Evolutionary conservation across 2,888 invertebrate genomes (phyloP).

Genomic region (Drepanosiphum platanoidis): DNA sequence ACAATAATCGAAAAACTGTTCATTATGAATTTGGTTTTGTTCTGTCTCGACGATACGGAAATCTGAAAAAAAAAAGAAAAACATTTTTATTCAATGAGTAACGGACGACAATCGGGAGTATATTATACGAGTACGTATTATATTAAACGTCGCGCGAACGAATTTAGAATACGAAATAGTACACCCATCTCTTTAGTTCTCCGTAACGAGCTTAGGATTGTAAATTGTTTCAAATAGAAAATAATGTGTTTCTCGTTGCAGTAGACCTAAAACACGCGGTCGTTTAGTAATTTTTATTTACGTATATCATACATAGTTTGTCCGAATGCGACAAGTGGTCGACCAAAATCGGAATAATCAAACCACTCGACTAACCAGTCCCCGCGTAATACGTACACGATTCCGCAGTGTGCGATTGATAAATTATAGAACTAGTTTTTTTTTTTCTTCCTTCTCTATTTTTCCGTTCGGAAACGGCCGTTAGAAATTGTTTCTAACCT

Average conservation of each 20-base stretch:
- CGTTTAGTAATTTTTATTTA: not conserved
- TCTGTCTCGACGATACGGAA: not conserved
- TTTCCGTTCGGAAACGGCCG: not conserved
- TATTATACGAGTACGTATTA: too few species aligned
- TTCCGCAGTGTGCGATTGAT: not conserved
- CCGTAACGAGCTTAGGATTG: not conserved
- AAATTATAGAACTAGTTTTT: not conserved
- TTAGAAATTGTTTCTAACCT: not conserved
- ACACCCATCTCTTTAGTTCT: too few species aligned
- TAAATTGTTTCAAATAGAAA: not conserved
- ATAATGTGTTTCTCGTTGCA: not conserved
- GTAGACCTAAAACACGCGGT: not conserved
- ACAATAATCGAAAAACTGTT: conserved; percentile 1
- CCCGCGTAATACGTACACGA: not conserved
- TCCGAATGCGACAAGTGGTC: not conserved
- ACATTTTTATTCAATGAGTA: too few species aligned
- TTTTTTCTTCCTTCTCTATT: too few species aligned
- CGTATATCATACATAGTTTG: too few species aligned
- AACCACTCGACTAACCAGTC: not conserved
- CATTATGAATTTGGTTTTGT: conserved; percentile 9
- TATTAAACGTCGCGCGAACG: too few species aligned
- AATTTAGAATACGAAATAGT: too few species aligned
- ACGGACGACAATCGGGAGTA: not conserved
- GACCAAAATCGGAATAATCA: not conserved
- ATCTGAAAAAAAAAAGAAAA: conserved; percentile 15